Evolutionary conservation across 2,797 vertebrate species (phyloP), one percentile per base, ranked within the genome.

Genomic region (Phalloptychus januarius): DNA sequence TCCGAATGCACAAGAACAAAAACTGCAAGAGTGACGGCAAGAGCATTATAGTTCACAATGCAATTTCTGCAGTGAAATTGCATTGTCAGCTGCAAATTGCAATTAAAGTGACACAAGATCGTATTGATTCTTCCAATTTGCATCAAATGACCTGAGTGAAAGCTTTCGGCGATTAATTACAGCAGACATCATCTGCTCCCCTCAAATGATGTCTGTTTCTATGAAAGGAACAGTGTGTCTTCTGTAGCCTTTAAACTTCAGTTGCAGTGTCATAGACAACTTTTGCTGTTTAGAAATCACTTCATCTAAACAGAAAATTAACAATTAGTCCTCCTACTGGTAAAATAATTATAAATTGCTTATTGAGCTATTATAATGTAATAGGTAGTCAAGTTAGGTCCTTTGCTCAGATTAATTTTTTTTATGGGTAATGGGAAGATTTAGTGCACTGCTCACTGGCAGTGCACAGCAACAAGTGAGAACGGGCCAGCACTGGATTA

Each of bases 91-190:
- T 42, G 70, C 31, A 75, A n/a, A 69, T 38, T 63, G 16, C 50
- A 71, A 75, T 25, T 18, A 75, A 56, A 56, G 18, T 81, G 80
- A 76, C 42, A 83, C 58, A 56, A 77, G 56, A 87, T 16, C 44
- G 31, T 23, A 74, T 67, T 56, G 40, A 78, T 72, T 77, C 31
- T 31, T 54, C 61, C 18, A 58, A 45, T 70, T 36, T 80, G 78
- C 48, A 48, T 73, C 65, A 48, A 45, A 61, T 79, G 70, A 70
- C 31, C 1, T 74, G 63, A 81, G 12, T 8, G n/a, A 78, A 70
- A 54, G 50, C 72, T 73, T 71, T 76, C 56, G 73, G 76, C 65
- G 72, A 70, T 70, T 75, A 58, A 75, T 80, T 78, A 77, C 20
- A 15, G 56, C 15, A 7, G 42, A 61, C 63, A 42, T n/a, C 25